phyloP scores from a whole-genome alignment of 2,113 vertebrate genomes.

The Tachysurus fulvidraco region DNA sequence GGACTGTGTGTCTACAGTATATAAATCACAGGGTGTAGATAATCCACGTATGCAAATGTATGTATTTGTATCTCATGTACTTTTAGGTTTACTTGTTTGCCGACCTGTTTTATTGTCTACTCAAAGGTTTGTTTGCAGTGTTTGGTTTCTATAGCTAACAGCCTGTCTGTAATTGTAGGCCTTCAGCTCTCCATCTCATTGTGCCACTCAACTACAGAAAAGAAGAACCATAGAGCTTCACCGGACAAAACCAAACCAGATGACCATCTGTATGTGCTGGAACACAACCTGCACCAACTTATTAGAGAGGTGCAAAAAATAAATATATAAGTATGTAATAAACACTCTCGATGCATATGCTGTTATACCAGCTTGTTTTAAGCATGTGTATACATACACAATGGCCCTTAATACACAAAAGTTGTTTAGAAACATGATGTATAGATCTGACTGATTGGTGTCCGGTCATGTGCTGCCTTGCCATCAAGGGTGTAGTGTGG shows the following conservation, averaged over 20 bases:
- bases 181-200: conserved; percentile 94
- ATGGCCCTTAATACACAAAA: not conserved
- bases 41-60: not conserved
- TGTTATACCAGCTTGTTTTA: conserved; percentile 64
- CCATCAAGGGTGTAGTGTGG: not conserved
- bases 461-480: not conserved
- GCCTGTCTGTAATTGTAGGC: conserved; percentile 64
- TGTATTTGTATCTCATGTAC: not conserved
- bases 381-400: not conserved
- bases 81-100: not conserved
- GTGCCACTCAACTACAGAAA: conserved; percentile 91
- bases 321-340: not conserved
- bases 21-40: not conserved
- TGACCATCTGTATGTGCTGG: conserved; percentile 93
- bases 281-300: conserved; percentile 94
- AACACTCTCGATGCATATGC: not conserved
- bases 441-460: not conserved
- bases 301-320: conserved; percentile 89
- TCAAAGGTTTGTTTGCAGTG: not conserved
- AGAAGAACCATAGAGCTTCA: conserved; percentile 81
- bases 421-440: not conserved
- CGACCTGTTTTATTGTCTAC: not conserved
- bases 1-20: not conserved
- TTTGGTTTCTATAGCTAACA: not conserved
- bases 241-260: conserved; percentile 86